phyloP scores from a whole-genome alignment of 2,797 vertebrate species.

The Cossypha dichroa region DNA sequence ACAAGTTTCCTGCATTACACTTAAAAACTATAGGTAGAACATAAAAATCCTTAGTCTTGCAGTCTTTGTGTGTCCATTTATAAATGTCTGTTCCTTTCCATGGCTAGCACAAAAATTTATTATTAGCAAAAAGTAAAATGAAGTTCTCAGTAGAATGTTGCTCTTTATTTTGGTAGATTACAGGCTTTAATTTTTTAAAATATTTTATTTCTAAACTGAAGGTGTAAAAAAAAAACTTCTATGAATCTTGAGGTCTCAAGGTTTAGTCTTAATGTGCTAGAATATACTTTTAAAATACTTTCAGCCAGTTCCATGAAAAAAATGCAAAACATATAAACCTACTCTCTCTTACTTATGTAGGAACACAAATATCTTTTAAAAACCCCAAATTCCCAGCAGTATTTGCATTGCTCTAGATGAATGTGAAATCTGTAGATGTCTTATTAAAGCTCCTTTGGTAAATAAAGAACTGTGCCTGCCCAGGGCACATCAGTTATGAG shows the following conservation, averaged over 20 bases:
- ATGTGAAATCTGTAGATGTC: neutral
- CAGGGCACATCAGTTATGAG: neutral
- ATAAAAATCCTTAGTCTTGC: neutral
- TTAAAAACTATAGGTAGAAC: neutral
- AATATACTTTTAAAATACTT: neutral
- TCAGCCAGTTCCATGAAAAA: neutral
- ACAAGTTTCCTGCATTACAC: neutral
- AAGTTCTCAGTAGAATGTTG: neutral
- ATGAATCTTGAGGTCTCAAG: neutral
- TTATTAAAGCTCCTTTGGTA: neutral
- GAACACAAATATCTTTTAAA: neutral
- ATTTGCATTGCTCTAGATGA: neutral
- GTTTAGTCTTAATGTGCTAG: neutral
- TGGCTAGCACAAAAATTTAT: neutral
- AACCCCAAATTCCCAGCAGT: fast-evolving
- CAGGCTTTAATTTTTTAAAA: neutral
- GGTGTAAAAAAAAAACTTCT: neutral
- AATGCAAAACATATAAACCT: fast-evolving
- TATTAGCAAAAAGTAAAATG: neutral
- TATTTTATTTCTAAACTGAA: neutral
- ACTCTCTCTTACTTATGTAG: neutral
- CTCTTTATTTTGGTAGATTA: neutral
- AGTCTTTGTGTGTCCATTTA: neutral
- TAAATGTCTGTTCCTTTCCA: neutral
- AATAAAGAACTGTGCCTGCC: fast-evolving